Evolutionary conservation across 2,888 invertebrate species (phyloP), one percentile per base, ranked within the genome.

Genomic region (Ophion obscuratus): DNA sequence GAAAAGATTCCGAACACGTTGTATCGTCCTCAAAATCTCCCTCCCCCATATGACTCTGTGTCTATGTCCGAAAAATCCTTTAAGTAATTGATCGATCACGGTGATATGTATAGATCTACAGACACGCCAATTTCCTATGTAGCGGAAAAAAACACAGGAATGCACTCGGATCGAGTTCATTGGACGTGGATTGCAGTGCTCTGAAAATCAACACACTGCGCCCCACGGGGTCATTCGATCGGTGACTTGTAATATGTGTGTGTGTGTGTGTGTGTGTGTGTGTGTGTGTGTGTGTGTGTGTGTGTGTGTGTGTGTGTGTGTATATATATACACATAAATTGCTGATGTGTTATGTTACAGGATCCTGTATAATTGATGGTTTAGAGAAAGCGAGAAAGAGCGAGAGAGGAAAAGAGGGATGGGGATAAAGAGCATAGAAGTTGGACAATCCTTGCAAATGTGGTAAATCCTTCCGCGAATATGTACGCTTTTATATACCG

Each of bases 331-430:
- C 9, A 40, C 5, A 40, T 40, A 40, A 40, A 40, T 40, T 64
- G 59, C 9, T n/a, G 27, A 59, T 14, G 47, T 14, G 73, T 67
- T 67, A 77, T 83, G 59, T 73, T 73, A 73, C 59, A 67, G 59
- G 77, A 73, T 44, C 73, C 66, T 47, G 10, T 78, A 40, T 73
- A 78, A 78, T 83, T 83, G 71, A 83, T 77, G 77, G 71, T 77
- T 20, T 71, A 44, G 4, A 44, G 73, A 64, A 17, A 40, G 9
- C 3, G 40, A 40, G 40, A 40, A 5, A 40, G 40, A 40, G 40
- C 7, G 20, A 11, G 14, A 17, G 27, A 24, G 61, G 11, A 44
- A 67, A 40, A n/a, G 67, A 31, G 36, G 17, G 66, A 66, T 10
- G 17, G 14, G 10, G 66, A n/a, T 27, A 31, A 14, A 57, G 59